Conservation (phyloP, 1,140 invertebrate species). For the Platyscapa corneri region DNA sequence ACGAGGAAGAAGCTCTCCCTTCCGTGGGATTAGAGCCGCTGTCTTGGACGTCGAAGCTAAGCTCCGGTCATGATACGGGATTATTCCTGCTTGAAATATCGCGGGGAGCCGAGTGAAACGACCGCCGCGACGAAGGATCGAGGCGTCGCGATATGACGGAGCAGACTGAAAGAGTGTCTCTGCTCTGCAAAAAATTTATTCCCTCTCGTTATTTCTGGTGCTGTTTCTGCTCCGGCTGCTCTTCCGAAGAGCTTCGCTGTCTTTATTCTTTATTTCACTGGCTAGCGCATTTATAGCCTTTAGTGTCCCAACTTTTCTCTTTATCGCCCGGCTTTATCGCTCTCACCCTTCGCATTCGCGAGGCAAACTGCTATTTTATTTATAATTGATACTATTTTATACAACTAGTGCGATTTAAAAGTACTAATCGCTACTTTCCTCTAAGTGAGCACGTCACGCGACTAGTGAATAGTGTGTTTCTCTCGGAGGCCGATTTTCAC, state of each 20-base stretch:
- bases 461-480: too few relatives aligned
- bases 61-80: constrained; percentile 66
- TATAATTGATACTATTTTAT: not conserved
- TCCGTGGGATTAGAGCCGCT: constrained; percentile 59
- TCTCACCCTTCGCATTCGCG: not conserved
- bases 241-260: not conserved
- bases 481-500: too few relatives aligned
- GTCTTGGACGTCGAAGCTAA: constrained; percentile 66
- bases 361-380: not conserved
- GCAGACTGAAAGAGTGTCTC: not conserved
- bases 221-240: not conserved
- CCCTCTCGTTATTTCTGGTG: not conserved
- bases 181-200: constrained; percentile 3
- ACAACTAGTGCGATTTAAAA: not conserved
- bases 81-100: constrained; percentile 68
- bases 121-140: constrained; percentile 24
- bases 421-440: not conserved
- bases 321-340: not conserved
- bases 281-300: not conserved
- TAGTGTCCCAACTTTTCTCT: not conserved
- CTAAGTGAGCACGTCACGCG: not conserved
- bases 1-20: constrained; percentile 23
- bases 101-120: constrained; percentile 36
- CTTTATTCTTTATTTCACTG: not conserved
- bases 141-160: not conserved